Conservation (phyloP, 2,113 vertebrate species). For the Glaucidium brasilianum region DNA sequence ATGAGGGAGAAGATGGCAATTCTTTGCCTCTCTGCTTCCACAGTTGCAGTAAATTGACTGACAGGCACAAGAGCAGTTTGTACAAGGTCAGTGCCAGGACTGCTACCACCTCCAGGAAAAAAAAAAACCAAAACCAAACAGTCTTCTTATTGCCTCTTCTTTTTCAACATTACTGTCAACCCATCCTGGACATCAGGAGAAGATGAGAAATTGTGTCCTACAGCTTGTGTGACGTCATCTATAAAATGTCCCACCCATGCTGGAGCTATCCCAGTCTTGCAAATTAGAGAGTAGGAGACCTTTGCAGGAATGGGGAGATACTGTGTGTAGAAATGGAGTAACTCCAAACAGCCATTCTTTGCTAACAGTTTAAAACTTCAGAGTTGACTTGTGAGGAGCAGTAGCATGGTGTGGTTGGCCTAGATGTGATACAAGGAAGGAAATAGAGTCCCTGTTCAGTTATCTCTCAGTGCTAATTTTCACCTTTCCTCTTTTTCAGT, state of each 20-base stretch:
- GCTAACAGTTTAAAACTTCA: not conserved
- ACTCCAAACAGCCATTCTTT: not conserved
- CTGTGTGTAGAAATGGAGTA: not conserved
- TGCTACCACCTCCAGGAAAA: not conserved
- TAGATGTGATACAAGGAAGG: not conserved
- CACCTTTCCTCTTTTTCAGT: not conserved
- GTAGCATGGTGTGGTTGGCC: too few relatives aligned
- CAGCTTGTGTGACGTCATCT: not conserved
- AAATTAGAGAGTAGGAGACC: not conserved
- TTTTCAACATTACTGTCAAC: not conserved
- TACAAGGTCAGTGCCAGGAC: not conserved
- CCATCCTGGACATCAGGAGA: not conserved
- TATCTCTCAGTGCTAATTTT: not conserved
- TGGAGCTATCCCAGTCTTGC: not conserved
- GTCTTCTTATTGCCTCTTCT: not conserved
- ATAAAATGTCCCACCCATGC: not conserved
- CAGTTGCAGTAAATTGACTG: not conserved
- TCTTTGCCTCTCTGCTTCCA: not conserved
- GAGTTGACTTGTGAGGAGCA: not conserved
- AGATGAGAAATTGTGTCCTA: not conserved
- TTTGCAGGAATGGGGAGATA: not conserved
- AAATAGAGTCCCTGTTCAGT: not conserved
- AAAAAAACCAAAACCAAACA: too few relatives aligned
- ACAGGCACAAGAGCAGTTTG: not conserved
- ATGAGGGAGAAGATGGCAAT: not conserved